Evolutionary conservation across 2,113 vertebrate species (phyloP).

Genomic region (Oreochromis spilurus): DNA sequence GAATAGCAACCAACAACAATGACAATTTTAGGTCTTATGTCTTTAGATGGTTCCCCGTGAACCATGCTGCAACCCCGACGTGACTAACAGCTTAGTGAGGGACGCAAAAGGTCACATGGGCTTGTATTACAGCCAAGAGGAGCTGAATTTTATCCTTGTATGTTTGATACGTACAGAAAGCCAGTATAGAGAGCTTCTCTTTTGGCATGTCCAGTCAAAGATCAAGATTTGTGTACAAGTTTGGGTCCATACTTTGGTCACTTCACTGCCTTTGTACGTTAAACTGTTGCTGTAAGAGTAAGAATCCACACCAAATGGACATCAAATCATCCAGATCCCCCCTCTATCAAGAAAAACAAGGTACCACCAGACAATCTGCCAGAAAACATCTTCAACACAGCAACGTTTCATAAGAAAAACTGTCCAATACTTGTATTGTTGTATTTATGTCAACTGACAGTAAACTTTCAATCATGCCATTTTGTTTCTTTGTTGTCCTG

Average conservation of each 20-base stretch:
- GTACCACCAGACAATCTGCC: not conserved
- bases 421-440: not conserved
- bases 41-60: not conserved
- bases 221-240: not conserved
- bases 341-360: not conserved
- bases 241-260: not conserved
- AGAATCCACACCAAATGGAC: not conserved
- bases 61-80: not conserved
- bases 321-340: not conserved
- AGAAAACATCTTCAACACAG: not conserved
- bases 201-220: not conserved
- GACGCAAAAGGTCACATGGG: not conserved
- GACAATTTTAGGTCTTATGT: constrained; percentile 60
- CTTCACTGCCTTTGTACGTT: not conserved
- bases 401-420: not conserved
- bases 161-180: not conserved
- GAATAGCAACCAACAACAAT: constrained; percentile 73
- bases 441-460: not conserved
- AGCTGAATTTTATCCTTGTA: not conserved
- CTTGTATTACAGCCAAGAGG: not conserved
- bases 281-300: not conserved
- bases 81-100: not conserved
- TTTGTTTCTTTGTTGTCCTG: not conserved
- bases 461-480: not conserved
- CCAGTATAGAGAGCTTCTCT: not conserved